Base-by-base conservation (phyloP, 2,797 vertebrate species). In the Antrozous pallidus region DNA sequence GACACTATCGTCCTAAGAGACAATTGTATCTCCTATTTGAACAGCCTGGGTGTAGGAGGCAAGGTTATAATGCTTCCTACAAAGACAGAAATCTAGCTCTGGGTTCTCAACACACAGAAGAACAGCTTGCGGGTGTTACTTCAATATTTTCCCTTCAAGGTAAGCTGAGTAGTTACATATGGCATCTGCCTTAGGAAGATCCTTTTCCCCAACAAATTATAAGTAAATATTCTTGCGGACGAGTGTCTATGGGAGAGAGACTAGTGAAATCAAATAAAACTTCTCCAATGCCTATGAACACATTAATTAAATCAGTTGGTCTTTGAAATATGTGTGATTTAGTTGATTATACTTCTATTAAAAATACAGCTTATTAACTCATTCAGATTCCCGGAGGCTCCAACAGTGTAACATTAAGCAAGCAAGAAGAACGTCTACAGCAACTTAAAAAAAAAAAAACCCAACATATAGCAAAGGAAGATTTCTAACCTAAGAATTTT, bases 131-230 rank as follows among this genome's bases (percentile, higher is more conserved):
- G 84, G 92, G 91, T 94, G 90, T 91, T 93, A 91, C 69, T 95
- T 91, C 92, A 94, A 94, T 92, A 93, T 94, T 97, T 97, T 89
- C 94, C 84, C 63, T 97, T 96, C 93, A 65, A 95, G 88, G 28
- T 80, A 97, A 97, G 82, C 82, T 96, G 84, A 88, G 84, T 13
- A 51, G 80, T 61, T 20, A 20, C 90, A 90, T 83, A 95, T 94
- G 86, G 83, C 89, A 69, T 61, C 88, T 92, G 94, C 95, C 94
- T 82, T 36, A 80, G 80, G 40, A 96, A 94, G 75, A 80, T 94
- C 65, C n/a, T 95, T 47, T 90, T 81, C 74, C 26, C 71, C 94
- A 95, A 95, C 88, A 93, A 85, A 97, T 97, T 92, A 94, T 78
- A 96, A 96, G 91, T 85, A 95, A 82, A 93, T 90, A 94, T 88